These are phyloP conservation scores for Aromia moschata DNA, from an alignment of 2,888 invertebrate genomes.

Conservation along the genomic window DNA sequence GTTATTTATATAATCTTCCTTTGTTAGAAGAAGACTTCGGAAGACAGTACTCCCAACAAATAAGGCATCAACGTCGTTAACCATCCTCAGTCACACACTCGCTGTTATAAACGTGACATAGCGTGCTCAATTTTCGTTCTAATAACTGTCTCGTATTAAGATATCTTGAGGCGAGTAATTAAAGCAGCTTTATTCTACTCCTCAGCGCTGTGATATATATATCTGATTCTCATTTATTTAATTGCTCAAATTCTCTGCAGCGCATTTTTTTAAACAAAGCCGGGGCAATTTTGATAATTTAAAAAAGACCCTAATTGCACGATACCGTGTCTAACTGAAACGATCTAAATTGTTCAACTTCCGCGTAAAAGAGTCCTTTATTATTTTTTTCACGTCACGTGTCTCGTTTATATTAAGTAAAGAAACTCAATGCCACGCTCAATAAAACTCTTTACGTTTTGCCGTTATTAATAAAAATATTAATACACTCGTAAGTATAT, in stretches of 20 bases:
- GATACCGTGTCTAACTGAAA: constrained; percentile 50
- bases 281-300: constrained; percentile 43
- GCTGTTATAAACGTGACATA: not conserved
- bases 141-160: constrained; percentile 1
- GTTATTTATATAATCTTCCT: no score
- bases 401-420: constrained; percentile 10
- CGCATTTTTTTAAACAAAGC: constrained; percentile 30
- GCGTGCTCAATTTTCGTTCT: not conserved
- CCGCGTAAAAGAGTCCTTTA: constrained; percentile 46
- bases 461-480: not conserved
- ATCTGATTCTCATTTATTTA: constrained; percentile 14
- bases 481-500: not conserved
- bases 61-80: no score
- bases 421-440: constrained; percentile 12
- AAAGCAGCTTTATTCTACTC: constrained; percentile 14
- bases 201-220: constrained; percentile 1
- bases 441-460: not conserved
- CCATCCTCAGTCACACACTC: no score
- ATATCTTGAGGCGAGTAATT: constrained; percentile 15
- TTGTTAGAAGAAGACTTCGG: no score
- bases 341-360: constrained; percentile 49
- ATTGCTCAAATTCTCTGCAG: constrained; percentile 19
- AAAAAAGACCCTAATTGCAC: constrained; percentile 43
- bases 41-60: no score
- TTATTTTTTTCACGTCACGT: constrained; percentile 28